Evolutionary conservation across 2,888 invertebrate genomes (phyloP).

Genomic region (Polymixis lichenea): DNA sequence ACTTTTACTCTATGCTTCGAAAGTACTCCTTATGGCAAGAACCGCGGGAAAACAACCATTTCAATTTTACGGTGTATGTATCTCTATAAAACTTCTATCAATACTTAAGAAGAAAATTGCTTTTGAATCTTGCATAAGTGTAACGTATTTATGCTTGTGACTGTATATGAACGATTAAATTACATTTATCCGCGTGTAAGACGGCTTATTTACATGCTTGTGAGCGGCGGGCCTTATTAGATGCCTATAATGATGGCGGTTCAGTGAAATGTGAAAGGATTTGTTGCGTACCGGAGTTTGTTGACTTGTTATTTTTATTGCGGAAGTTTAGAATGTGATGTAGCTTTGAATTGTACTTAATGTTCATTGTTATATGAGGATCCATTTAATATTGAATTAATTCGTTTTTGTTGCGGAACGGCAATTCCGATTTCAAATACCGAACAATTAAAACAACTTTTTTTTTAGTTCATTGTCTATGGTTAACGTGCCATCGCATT

Average conservation of each 20-base stretch:
- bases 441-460: too few species aligned
- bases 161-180: constrained; percentile 61
- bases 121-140: not conserved
- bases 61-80: too few species aligned
- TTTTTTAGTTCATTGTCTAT: not conserved
- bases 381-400: not conserved
- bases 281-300: constrained; percentile 21
- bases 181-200: constrained; percentile 50
- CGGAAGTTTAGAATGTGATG: constrained; percentile 12
- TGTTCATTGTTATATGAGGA: constrained; percentile 11
- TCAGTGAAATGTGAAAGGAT: constrained; percentile 49
- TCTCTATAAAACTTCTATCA: not conserved
- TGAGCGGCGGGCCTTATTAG: constrained; percentile 41
- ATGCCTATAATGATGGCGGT: constrained; percentile 34
- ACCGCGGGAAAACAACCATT: too few species aligned
- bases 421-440: too few species aligned
- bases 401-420: not conserved
- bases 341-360: constrained; percentile 4
- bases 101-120: not conserved
- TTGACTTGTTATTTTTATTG: constrained; percentile 40
- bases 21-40: too few species aligned
- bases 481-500: not conserved
- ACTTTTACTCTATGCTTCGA: too few species aligned
- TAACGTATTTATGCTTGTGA: not conserved
- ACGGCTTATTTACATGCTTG: constrained; percentile 51